Evolutionary conservation across 2,888 invertebrate genomes (phyloP), one percentile per base, ranked within the genome.

Genomic region (Chymomyza amoena): DNA sequence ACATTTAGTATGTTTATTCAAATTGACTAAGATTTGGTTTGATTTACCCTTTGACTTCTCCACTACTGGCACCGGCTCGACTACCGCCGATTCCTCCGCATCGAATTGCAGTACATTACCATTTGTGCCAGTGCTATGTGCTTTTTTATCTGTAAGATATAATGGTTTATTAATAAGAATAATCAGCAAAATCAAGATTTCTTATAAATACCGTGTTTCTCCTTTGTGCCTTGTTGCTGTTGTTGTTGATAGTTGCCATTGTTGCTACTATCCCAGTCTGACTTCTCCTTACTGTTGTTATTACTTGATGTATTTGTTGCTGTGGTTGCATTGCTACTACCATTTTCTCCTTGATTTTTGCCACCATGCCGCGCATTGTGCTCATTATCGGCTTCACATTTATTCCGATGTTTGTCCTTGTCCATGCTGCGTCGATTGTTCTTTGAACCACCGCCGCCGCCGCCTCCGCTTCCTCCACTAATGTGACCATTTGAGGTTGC

Each of bases 381-480:
- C 78, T 86, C 83, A 70, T 66, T 82, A 64, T 86, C 85, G 54
- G 64, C 66, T 63, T 82, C 78, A 64, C 70, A 69, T 56, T 80
- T 80, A 52, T 88, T 89, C 68, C 87, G 87, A 74, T 83, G 78
- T 64, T 82, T 91, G 57, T 91, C 91, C 78, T 92, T 92, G 75
- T 92, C 92, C 77, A 89, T 78, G 80, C 91, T 91, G 70, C 91
- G 91, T 60, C 91, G 90, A 80, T 89, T 90, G 77, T 87, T 90
- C 77, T 90, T 89, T 59, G 78, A 83, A 62, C 80, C 84, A 62
- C 78, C 83, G 64, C 79, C 77, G 67, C 80, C 77, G 67, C 80
- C 76, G 25, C 68, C 57, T 25, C 74, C 68, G 20, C 36, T 36
- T 36, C 56, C 64, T 32, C 74, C 68, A 52, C 67, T 56, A 74